phyloP scores from a whole-genome alignment of 2,797 vertebrate genomes.

The Hirundo rustica region DNA sequence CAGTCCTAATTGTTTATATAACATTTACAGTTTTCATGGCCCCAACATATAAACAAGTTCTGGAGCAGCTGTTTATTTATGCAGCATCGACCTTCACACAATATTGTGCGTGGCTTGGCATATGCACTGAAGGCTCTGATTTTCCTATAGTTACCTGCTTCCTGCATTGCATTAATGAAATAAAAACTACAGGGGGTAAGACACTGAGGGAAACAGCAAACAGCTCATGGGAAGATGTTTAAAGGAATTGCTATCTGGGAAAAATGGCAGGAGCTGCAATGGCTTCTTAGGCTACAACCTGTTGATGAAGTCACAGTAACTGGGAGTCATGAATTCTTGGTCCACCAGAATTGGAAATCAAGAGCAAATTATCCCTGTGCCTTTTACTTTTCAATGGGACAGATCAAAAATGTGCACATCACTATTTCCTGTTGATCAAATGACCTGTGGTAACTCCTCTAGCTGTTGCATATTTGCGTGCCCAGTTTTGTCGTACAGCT shows the following conservation, averaged over 20 bases:
- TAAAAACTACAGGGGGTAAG: neutral
- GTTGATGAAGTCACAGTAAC: neutral
- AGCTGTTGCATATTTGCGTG: neutral
- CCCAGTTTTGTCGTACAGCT: neutral
- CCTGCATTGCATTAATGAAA: neutral
- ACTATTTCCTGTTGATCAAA: neutral
- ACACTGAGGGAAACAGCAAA: neutral
- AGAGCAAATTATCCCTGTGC: neutral
- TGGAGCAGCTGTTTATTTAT: conserved; percentile 33
- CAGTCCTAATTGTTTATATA: conserved; percentile 6
- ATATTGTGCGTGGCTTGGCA: neutral
- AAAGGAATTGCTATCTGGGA: neutral
- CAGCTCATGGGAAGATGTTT: neutral
- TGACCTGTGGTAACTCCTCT: neutral
- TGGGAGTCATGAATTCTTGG: neutral
- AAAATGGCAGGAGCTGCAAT: neutral
- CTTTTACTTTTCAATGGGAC: neutral
- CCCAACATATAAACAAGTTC: neutral
- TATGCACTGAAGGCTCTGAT: neutral
- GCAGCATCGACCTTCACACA: neutral
- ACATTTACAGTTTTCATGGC: neutral
- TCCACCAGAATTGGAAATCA: neutral
- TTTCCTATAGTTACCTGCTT: neutral
- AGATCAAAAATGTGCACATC: neutral
- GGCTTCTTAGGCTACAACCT: neutral